A percentile compares a stretch with the other conserved stretches of the same genome.
Evolutionary conservation across 2,888 invertebrate genomes (phyloP).

Genomic region (Junonia oenone): DNA sequence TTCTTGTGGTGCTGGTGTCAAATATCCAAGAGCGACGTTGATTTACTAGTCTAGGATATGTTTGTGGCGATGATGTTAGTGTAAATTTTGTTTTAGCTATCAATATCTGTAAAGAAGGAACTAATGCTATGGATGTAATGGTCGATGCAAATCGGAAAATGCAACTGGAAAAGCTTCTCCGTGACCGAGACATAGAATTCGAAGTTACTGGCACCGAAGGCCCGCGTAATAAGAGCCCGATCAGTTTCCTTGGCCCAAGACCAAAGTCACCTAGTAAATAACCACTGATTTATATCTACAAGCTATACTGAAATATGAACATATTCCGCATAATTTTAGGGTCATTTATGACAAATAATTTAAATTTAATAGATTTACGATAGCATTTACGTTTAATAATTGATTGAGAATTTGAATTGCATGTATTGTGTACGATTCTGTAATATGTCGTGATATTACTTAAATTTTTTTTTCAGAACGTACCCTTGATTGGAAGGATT

Average conservation of each 20-base stretch:
- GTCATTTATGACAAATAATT: too few relatives aligned
- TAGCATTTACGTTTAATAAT: too few relatives aligned
- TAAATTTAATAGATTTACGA: too few relatives aligned
- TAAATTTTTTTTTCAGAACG: slow-evolving; percentile 40
- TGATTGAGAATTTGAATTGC: too few relatives aligned
- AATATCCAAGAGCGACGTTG: too few relatives aligned
- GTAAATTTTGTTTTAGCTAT: slow-evolving; percentile 47
- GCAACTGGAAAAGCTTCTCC: slow-evolving; percentile 55
- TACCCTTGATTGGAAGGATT: slow-evolving; percentile 86
- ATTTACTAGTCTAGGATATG: too few relatives aligned
- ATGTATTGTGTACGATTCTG: background rate
- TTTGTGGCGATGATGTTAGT: background rate
- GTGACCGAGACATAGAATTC: slow-evolving; percentile 51
- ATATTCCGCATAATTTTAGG: too few relatives aligned
- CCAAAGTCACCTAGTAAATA: slow-evolving; percentile 32
- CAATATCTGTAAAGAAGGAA: slow-evolving; percentile 52
- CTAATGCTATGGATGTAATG: slow-evolving; percentile 46
- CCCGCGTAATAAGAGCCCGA: slow-evolving; percentile 33
- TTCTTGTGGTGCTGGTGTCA: too few relatives aligned
- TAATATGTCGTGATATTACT: background rate
- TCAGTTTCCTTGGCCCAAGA: slow-evolving; percentile 17
- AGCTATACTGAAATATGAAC: background rate
- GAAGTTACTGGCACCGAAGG: slow-evolving; percentile 42
- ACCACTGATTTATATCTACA: background rate
- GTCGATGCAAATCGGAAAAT: slow-evolving; percentile 51